Percentiles rank a stretch among this genome's conserved stretches.
These are phyloP conservation scores for Columbina picui DNA, from an alignment of 2,113 vertebrate genomes.

Conservation along the genomic window DNA sequence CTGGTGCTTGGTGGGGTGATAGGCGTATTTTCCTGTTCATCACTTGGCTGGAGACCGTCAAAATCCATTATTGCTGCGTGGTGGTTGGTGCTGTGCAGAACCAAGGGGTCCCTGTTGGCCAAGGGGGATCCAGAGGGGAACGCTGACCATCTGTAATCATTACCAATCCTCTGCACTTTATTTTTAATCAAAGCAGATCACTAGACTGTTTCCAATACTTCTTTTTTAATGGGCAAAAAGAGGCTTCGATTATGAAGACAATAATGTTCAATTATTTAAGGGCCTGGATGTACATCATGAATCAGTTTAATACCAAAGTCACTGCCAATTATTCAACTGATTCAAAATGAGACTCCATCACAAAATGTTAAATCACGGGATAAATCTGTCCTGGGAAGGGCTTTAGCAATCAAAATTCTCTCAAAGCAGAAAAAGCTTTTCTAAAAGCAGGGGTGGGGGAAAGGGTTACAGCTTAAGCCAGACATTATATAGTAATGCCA, in stretches of 20 bases:
- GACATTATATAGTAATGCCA: conserved; percentile 57
- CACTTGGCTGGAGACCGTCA: rapidly evolving
- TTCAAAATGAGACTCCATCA: conserved; percentile 19
- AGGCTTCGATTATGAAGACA: conserved; percentile 1
- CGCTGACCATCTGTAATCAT: neutral
- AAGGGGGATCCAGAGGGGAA: neutral
- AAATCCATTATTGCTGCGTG: neutral
- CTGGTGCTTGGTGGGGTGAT: neutral
- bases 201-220: conserved; percentile 4
- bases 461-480: conserved; percentile 13
- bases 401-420: conserved; percentile 34
- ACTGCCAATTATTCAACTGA: conserved; percentile 42
- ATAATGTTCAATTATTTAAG: conserved; percentile 12
- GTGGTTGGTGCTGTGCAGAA: neutral
- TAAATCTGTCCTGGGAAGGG: conserved; percentile 34
- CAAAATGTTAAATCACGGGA: conserved; percentile 34
- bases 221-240: neutral
- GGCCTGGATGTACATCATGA: conserved; percentile 35
- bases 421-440: conserved; percentile 30
- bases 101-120: neutral
- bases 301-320: conserved; percentile 32
- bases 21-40: neutral
- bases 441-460: neutral
- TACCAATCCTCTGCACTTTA: conserved; percentile 15
- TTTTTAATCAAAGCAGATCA: conserved; percentile 50